phyloP scores from a whole-genome alignment of 2,797 vertebrate genomes.

The Neosalanx taihuensis region DNA sequence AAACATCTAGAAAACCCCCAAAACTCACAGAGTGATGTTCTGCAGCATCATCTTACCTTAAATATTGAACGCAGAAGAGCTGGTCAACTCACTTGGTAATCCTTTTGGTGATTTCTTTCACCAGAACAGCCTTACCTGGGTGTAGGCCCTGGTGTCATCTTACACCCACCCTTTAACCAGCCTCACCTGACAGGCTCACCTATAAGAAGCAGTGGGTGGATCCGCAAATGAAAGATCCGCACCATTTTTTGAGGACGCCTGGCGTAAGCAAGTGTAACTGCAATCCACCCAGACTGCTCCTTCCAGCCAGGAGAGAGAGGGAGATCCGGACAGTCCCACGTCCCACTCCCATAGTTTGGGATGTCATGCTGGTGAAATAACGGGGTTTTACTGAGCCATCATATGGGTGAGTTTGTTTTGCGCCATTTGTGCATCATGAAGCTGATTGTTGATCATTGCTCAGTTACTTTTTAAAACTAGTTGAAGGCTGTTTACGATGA shows the following conservation, averaged over 20 bases:
- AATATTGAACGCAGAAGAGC: no score
- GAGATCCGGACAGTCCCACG: neutral
- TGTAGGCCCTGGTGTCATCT: neutral
- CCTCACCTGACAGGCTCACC: no score
- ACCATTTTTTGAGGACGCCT: neutral
- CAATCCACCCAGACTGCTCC: neutral
- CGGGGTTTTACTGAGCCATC: neutral
- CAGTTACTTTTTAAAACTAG: neutral
- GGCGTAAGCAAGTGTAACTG: neutral
- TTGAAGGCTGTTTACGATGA: neutral
- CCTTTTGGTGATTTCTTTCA: neutral
- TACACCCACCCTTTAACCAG: neutral
- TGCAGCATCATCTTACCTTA: neutral
- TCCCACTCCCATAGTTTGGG: neutral
- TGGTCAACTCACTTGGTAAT: neutral
- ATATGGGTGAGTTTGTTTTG: conserved; percentile 5
- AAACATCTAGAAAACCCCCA: neutral
- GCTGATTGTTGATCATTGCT: neutral
- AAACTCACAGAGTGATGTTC: neutral
- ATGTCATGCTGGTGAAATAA: conserved; percentile 1
- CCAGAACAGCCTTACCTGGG: neutral
- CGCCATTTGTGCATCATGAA: neutral
- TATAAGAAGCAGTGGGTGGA: no score
- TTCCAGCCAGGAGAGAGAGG: neutral
- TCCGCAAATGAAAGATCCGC: no score